These are phyloP conservation scores for Notoglanidium macrostoma DNA, from an alignment of 2,797 vertebrate genomes.

Conservation along the genomic window DNA sequence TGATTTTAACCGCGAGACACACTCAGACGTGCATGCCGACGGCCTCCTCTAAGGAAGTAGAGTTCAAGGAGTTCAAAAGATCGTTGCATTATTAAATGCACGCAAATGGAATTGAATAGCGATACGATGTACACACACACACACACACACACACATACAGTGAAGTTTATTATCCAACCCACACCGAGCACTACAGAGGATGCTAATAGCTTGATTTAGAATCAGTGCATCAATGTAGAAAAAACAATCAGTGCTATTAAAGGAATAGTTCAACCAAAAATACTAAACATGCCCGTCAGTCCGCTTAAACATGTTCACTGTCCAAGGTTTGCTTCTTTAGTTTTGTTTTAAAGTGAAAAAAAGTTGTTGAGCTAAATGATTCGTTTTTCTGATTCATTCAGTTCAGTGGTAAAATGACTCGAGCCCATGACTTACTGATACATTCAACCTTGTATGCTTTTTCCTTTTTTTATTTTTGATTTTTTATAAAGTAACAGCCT, in stretches of 20 bases:
- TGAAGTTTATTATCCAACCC: background rate
- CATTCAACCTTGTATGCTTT: too few species aligned
- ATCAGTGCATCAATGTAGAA: background rate
- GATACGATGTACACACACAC: background rate
- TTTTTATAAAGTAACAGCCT: background rate
- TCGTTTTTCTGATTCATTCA: background rate
- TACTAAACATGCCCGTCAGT: background rate
- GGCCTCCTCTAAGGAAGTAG: background rate
- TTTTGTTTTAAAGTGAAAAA: background rate
- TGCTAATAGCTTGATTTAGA: background rate
- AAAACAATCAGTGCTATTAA: background rate
- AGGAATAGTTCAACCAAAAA: background rate
- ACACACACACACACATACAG: background rate
- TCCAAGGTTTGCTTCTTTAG: background rate
- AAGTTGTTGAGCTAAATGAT: background rate
- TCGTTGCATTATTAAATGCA: background rate
- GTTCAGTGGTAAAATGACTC: background rate
- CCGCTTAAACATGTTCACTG: background rate
- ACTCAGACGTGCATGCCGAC: background rate
- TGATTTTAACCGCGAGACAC: background rate
- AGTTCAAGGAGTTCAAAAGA: background rate
- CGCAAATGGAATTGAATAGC: background rate
- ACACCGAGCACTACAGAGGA: too few species aligned
- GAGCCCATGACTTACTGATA: background rate
- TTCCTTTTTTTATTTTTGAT: too few species aligned